Conservation (phyloP, 2,113 vertebrate species). For the Atractosteus spatula region DNA sequence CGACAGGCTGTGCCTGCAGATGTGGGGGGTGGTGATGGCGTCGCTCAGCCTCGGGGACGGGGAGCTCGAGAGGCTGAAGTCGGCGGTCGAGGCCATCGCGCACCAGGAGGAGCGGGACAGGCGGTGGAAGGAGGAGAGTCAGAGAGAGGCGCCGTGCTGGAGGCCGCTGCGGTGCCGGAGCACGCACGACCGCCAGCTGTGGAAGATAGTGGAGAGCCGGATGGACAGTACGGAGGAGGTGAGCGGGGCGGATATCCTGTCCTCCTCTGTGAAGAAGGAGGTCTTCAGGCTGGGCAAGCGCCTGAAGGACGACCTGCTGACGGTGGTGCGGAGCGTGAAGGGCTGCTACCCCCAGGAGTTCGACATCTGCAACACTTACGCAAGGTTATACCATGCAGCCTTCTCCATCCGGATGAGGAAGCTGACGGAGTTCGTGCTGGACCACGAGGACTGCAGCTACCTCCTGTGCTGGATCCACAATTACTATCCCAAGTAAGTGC, state of each 20-base stretch:
- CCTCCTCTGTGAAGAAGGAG: conserved; percentile 59
- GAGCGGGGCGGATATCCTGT: conserved; percentile 18
- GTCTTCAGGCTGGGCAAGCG: conserved; percentile 71
- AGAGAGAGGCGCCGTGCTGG: conserved; percentile 19
- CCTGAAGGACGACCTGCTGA: conserved; percentile 75
- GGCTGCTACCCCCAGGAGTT: conserved; percentile 72
- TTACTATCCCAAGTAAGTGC: conserved; percentile 64
- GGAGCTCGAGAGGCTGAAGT: conserved; percentile 51
- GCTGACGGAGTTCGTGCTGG: conserved; percentile 52
- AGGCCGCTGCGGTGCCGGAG: conserved; percentile 62
- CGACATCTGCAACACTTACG: conserved; percentile 70
- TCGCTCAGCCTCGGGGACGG: conserved; percentile 40
- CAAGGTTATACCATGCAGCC: conserved; percentile 68
- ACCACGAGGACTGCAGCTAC: conserved; percentile 65
- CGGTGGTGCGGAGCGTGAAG: conserved; percentile 59
- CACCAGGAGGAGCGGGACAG: conserved; percentile 64
- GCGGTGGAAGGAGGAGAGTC: conserved; percentile 26
- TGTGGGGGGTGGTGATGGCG: conserved; percentile 51
- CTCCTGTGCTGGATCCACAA: conserved; percentile 78
- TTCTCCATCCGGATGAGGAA: conserved; percentile 61
- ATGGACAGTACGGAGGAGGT: conserved; percentile 38
- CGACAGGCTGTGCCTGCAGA: conserved; percentile 48
- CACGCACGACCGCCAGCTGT: conserved; percentile 51
- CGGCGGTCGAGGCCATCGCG: conserved; percentile 55
- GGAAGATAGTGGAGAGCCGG: conserved; percentile 41